A percentile compares a stretch with the other conserved stretches of the same genome.
phyloP scores from a whole-genome alignment of 2,888 invertebrate genomes.

The Brenthis daphne region DNA sequence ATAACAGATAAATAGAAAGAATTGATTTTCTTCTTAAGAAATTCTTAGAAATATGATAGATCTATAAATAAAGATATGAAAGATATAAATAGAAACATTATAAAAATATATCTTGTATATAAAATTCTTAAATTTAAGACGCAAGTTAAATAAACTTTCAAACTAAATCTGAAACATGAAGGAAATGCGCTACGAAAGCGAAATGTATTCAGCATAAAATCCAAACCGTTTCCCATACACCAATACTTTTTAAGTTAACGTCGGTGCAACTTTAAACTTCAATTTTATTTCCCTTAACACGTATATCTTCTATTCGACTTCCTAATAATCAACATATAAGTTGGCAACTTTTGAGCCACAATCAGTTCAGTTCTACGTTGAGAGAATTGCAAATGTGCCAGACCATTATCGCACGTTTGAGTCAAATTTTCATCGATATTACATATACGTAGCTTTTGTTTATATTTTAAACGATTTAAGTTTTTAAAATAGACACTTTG shows the following conservation, averaged over 20 bases:
- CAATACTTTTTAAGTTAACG: slow-evolving; percentile 29
- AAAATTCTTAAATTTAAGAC: neutral
- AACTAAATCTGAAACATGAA: slow-evolving; percentile 13
- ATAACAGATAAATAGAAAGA: no score
- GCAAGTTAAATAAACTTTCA: slow-evolving; percentile 14
- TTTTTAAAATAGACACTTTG: neutral
- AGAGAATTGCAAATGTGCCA: slow-evolving; percentile 26
- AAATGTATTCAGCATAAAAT: slow-evolving; percentile 26
- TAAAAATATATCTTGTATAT: neutral
- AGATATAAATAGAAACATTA: neutral
- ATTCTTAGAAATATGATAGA: no score
- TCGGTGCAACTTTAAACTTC: slow-evolving; percentile 27
- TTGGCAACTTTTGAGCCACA: slow-evolving; percentile 28
- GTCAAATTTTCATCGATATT: slow-evolving; percentile 12
- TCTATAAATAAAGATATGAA: neutral
- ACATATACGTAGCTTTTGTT: slow-evolving; percentile 1
- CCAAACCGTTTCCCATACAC: slow-evolving; percentile 9
- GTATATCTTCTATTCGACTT: slow-evolving; percentile 28
- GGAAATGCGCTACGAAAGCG: slow-evolving; percentile 24
- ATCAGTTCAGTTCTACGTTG: slow-evolving; percentile 31
- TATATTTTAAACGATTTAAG: neutral
- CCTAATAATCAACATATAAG: slow-evolving; percentile 29
- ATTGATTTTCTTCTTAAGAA: no score
- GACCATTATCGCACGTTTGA: slow-evolving; percentile 9
- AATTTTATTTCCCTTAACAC: slow-evolving; percentile 29